Conservation (phyloP, 2,113 vertebrate species). For the Mormoops blainvillei region DNA sequence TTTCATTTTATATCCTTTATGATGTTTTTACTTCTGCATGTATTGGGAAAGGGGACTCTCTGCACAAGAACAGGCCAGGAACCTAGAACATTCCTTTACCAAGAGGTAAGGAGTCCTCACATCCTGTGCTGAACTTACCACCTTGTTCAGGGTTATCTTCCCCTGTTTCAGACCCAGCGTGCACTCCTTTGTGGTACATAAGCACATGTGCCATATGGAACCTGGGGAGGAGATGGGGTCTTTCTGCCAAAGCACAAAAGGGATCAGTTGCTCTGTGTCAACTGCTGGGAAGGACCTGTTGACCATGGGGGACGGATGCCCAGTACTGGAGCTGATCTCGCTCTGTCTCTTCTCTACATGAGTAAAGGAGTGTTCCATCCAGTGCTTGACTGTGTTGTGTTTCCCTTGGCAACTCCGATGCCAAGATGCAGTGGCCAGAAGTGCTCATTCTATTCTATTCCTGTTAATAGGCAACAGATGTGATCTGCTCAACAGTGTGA, state of each 20-base stretch:
- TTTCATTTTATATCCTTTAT: not conserved
- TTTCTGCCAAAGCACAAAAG: not conserved
- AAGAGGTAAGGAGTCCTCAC: not conserved
- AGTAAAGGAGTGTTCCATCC: not conserved
- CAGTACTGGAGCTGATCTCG: not conserved
- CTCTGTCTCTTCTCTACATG: not conserved
- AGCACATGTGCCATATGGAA: not conserved
- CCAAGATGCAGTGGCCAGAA: not conserved
- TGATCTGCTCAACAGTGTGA: not conserved
- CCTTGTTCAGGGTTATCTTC: not conserved
- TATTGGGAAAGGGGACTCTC: not conserved
- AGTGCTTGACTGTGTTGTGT: not conserved
- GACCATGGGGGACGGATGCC: no score
- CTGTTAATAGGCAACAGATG: not conserved
- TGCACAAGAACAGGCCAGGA: not conserved
- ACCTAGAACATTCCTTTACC: not conserved
- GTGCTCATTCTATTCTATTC: not conserved
- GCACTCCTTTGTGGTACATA: not conserved
- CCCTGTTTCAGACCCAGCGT: not conserved
- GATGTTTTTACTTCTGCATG: not conserved
- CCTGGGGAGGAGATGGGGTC: not conserved
- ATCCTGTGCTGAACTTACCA: not conserved
- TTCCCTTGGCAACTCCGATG: not conserved
- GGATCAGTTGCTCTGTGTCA: not conserved
- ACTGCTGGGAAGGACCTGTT: not conserved